Conservation (phyloP, 2,888 invertebrate species). For the Lycia hirtaria region DNA sequence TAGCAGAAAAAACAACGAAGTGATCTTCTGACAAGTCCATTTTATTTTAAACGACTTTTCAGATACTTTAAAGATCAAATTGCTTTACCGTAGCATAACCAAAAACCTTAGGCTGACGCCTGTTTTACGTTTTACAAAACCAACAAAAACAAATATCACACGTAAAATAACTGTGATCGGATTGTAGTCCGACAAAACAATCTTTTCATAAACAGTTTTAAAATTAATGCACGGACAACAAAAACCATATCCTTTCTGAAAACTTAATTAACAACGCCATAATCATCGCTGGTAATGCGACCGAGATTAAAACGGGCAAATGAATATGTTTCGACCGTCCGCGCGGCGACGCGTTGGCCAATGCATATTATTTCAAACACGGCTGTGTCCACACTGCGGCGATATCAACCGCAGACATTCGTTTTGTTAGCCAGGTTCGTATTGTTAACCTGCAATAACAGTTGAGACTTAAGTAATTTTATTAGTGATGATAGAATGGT, state of each 20-base stretch:
- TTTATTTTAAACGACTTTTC: no score
- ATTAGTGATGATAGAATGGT: constrained; percentile 9
- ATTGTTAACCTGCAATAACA: constrained; percentile 60
- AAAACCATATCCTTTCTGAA: constrained; percentile 9
- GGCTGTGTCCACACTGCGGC: constrained; percentile 60
- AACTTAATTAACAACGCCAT: constrained; percentile 23
- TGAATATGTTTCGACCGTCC: constrained; percentile 21
- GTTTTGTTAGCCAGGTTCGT: constrained; percentile 61
- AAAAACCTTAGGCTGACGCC: no score
- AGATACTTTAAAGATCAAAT: no score
- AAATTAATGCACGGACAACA: no score
- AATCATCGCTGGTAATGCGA: constrained; percentile 15
- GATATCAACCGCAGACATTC: constrained; percentile 57
- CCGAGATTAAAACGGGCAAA: constrained; percentile 24
- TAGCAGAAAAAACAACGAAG: no score
- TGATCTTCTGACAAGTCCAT: no score
- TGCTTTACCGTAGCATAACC: no score
- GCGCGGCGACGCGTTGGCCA: constrained; percentile 12
- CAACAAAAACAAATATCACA: no score
- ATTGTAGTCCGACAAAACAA: no score
- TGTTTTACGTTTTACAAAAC: no score
- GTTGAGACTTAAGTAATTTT: constrained; percentile 38
- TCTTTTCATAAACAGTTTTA: no score
- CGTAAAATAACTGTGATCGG: no score
- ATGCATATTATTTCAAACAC: constrained; percentile 42